Evolutionary conservation across 2,888 invertebrate genomes (phyloP), one percentile per base, ranked within the genome.

Genomic region (Drosophila tanythrix): DNA sequence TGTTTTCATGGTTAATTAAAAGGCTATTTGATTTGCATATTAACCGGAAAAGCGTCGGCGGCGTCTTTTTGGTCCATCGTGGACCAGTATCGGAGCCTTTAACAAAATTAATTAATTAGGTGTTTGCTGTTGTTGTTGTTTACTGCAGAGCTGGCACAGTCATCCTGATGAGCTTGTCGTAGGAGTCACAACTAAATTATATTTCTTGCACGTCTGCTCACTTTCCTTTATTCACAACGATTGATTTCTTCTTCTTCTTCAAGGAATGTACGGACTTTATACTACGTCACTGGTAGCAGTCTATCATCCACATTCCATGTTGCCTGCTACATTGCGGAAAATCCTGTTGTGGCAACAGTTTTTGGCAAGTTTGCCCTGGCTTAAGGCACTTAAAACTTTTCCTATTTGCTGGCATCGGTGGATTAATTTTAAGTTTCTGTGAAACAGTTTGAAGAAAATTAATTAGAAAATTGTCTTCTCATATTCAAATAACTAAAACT

Each of bases 1-100:
- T 67, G 68, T 55, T 71, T 79, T 74, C 65, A 68, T 80, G 71
- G 61, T 73, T 89, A 84, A 84, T 84, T 82, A 82, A 88, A 89
- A 74, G 55, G 56, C 64, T 40, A 51, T 74, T 79, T 73, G 51
- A 68, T 87, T 83, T 78, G 56, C 82, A 78, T 75, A 59, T 69
- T 66, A 53, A 53, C 10, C 43, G 10, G 43, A 18, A 10, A 38
- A 7, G 18, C 7, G 13, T 0, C 15, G 2, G 13, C 1, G 8
- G 35, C 0, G 6, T 2, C 3, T 18, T 7, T 11, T 15, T 13
- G 18, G n/a, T 35, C 25, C 29, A 50, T 18, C 3, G 25, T 31
- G 36, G 21, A 18, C 29, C 52, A 21, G 21, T 40, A 43, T 59
- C 59, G 33, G 43, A 18, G 70, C 38, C 50, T 63, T 63, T 38